Evolutionary conservation across 2,797 vertebrate species (phyloP).

Genomic region (Cephalopachus bancanus): DNA sequence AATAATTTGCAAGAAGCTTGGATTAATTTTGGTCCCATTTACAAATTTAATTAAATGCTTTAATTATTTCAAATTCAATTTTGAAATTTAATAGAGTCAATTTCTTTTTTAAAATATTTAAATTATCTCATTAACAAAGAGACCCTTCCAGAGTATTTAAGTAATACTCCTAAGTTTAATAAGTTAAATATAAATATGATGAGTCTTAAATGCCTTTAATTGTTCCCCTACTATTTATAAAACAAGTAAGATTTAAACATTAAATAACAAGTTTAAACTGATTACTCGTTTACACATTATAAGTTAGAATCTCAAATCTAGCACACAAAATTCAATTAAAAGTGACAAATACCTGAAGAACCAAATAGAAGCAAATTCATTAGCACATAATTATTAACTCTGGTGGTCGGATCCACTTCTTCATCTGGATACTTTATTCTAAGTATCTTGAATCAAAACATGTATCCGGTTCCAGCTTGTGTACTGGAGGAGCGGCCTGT

Average conservation of each 20-base stretch:
- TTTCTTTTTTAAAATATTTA: constrained; percentile 61
- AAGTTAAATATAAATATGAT: constrained; percentile 67
- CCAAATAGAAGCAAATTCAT: constrained; percentile 18
- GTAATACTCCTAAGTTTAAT: constrained; percentile 69
- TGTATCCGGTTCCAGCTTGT: background rate
- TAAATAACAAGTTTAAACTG: constrained; percentile 53
- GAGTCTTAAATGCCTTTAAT: constrained; percentile 57
- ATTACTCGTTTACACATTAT: constrained; percentile 47
- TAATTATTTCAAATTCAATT: constrained; percentile 77
- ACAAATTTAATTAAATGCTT: constrained; percentile 73
- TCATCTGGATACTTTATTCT: constrained; percentile 48
- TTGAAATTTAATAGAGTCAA: constrained; percentile 70
- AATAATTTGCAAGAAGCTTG: constrained; percentile 51
- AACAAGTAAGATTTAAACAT: constrained; percentile 69
- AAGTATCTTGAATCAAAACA: constrained; percentile 64
- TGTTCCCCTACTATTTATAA: constrained; percentile 61
- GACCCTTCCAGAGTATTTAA: constrained; percentile 33
- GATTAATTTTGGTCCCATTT: constrained; percentile 69
- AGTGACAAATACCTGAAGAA: constrained; percentile 30
- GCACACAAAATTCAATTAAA: constrained; percentile 1
- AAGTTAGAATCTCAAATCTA: constrained; percentile 61
- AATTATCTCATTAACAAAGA: constrained; percentile 68
- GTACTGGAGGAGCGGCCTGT: background rate
- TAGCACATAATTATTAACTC: constrained; percentile 53
- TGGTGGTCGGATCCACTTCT: background rate